Percentiles rank a stretch among this genome's conserved stretches.
Conservation (phyloP, 2,797 vertebrate genomes). For the Neosilurus mollespiculum region DNA sequence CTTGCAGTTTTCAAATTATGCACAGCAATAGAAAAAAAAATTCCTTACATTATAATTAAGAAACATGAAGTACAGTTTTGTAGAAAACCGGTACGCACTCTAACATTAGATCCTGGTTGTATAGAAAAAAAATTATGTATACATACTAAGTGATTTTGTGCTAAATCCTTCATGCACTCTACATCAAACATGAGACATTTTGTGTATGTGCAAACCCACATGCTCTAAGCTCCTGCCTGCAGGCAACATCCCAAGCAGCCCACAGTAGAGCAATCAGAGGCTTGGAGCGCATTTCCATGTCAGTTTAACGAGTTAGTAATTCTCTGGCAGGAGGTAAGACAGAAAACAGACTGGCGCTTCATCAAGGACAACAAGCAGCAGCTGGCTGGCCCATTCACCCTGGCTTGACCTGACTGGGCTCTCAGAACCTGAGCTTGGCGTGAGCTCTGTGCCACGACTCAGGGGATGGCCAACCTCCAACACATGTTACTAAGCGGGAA, state of each 20-base stretch:
- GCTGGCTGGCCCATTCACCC: slow-evolving; percentile 83
- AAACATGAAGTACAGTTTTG: slow-evolving; percentile 59
- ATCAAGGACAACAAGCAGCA: slow-evolving; percentile 89
- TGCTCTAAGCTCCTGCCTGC: slow-evolving; percentile 47
- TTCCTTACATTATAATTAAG: slow-evolving; percentile 70
- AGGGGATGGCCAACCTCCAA: slow-evolving; percentile 43
- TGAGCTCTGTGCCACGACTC: slow-evolving; percentile 45
- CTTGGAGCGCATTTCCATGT: slow-evolving; percentile 79
- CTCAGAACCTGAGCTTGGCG: slow-evolving; percentile 63
- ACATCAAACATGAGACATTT: slow-evolving; percentile 20
- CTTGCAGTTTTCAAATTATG: slow-evolving; percentile 59
- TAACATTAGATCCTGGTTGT: background rate
- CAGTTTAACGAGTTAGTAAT: slow-evolving; percentile 88
- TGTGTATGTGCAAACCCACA: slow-evolving; percentile 2
- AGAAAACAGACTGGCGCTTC: slow-evolving; percentile 88
- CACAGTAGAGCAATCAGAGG: slow-evolving; percentile 78
- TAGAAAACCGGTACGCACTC: background rate
- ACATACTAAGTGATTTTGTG: slow-evolving; percentile 8
- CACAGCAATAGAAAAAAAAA: slow-evolving; percentile 54
- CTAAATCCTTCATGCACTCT: background rate
- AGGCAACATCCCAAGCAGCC: slow-evolving; percentile 58
- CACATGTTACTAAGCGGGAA: slow-evolving; percentile 40
- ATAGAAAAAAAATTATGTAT: background rate
- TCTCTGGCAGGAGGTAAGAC: slow-evolving; percentile 78
- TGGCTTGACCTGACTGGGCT: slow-evolving; percentile 72